Evolutionary conservation across 2,797 vertebrate species (phyloP).

Genomic region (Chloroceryle inda): DNA sequence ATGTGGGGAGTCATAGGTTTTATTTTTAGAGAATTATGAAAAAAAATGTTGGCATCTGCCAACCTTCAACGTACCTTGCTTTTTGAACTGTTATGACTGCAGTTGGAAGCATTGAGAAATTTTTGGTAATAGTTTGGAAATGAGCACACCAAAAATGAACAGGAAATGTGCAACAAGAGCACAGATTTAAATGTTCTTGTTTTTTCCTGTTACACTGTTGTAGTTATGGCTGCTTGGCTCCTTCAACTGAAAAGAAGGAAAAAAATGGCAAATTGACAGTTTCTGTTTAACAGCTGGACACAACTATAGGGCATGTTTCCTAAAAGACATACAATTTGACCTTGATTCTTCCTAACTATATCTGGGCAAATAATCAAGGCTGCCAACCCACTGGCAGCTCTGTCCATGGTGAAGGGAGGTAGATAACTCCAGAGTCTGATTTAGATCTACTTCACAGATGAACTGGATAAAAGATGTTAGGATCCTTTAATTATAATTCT

Average conservation of each 20-base stretch:
- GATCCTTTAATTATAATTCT: background rate
- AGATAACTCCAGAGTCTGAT: background rate
- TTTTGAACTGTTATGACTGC: background rate
- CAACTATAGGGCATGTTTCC: background rate
- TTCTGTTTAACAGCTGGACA: background rate
- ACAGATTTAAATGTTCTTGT: background rate
- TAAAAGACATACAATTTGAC: background rate
- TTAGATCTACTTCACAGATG: background rate
- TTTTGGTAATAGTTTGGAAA: background rate
- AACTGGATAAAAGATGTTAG: background rate
- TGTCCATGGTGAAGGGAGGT: background rate
- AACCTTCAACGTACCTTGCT: background rate
- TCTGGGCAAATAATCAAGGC: background rate
- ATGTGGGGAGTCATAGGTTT: background rate
- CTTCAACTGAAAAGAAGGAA: background rate
- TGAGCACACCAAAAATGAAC: background rate
- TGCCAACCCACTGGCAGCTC: background rate
- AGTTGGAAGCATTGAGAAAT: background rate
- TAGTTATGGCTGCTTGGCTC: background rate
- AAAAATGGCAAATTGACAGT: background rate
- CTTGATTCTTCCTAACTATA: background rate
- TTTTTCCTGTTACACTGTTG: slow-evolving; percentile 18
- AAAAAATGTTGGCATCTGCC: background rate
- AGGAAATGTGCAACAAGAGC: background rate
- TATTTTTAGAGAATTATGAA: background rate